These are phyloP conservation scores for Liopterus haemorrhoidalis DNA, from an alignment of 2,888 invertebrate genomes.

Conservation along the genomic window DNA sequence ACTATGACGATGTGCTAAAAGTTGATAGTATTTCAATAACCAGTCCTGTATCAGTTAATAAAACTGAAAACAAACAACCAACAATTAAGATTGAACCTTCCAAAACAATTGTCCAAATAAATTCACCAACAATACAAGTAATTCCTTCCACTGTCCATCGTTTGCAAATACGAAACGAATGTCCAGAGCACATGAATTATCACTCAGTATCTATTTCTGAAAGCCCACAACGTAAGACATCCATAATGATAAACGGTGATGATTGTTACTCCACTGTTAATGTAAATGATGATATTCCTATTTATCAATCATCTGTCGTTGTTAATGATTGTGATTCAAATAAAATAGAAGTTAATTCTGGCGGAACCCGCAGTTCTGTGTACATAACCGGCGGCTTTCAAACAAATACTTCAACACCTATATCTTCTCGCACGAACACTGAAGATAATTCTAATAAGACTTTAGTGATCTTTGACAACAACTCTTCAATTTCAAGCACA, in stretches of 20 bases:
- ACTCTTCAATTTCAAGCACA: constrained; percentile 35
- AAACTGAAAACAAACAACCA: constrained; percentile 10
- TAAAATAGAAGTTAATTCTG: constrained; percentile 29
- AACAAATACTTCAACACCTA: constrained; percentile 11
- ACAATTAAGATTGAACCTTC: constrained; percentile 32
- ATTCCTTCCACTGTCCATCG: constrained; percentile 47
- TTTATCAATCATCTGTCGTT: constrained; percentile 68
- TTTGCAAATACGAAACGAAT: constrained; percentile 51
- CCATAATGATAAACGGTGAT: constrained; percentile 67
- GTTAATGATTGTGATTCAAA: constrained; percentile 53
- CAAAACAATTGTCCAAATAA: constrained; percentile 49
- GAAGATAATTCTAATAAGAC: constrained; percentile 31
- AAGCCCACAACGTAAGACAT: constrained; percentile 51
- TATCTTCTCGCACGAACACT: constrained; percentile 18
- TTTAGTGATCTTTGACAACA: constrained; percentile 43
- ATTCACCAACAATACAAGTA: constrained; percentile 36
- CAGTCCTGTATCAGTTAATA: not conserved
- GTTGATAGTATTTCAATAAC: not conserved
- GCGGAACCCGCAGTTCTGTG: constrained; percentile 41
- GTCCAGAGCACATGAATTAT: constrained; percentile 35
- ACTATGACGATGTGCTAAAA: not conserved
- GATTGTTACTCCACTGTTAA: constrained; percentile 72
- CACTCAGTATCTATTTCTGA: constrained; percentile 37
- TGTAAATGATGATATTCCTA: constrained; percentile 61
- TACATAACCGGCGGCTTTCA: constrained; percentile 43